Evolutionary conservation across 2,888 invertebrate genomes (phyloP), one percentile per base, ranked within the genome.

Genomic region (Opisthograptis luteolata): DNA sequence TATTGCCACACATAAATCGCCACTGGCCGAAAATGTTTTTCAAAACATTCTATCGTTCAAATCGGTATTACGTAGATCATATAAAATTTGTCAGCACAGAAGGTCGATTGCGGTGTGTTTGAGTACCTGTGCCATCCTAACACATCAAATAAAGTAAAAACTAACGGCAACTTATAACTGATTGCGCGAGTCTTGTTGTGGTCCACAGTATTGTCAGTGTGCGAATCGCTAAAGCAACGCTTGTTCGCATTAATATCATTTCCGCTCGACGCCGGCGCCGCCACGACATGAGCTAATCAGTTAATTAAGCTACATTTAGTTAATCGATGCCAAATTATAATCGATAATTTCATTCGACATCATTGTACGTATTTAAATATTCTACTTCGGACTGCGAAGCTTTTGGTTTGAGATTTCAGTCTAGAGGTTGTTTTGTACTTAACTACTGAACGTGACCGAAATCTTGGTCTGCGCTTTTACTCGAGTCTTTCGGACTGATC

Each of bases 291-390:
- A 72, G 76, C 78, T 82, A 78, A 74, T 62, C 48, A 41, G 45
- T 68, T 70, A 66, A 66, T 66, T 83, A 82, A 81, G 81, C 80
- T 82, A 79, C 68, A 60, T 79, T 87, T 78, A 81, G 75, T 82
- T 79, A 66, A 79, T 80, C 80, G 87, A 87, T 89, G 89, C 89
- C 89, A 90, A 90, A 90, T 84, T 79, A 66, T 78, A 73, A 70
- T 76, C 70, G 65, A 72, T 54, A 46, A 56, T 50, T 48, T 69
- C 58, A 56, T 63, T 64, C 47, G 58, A 53, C 54, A 41, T 36
- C 37, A 37, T n/a, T n/a, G n/a, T 51, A 55, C 32, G 44, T 46
- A 41, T 24, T 36, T 19, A 35, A 35, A 36, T 51, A 45, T 25
- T 46, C 28, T 28, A 45, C 24, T 3, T 22, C 30, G 42, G 30